These are phyloP conservation scores for Drosophila picticornis DNA, from an alignment of 2,888 invertebrate genomes.

Conservation along the genomic window DNA sequence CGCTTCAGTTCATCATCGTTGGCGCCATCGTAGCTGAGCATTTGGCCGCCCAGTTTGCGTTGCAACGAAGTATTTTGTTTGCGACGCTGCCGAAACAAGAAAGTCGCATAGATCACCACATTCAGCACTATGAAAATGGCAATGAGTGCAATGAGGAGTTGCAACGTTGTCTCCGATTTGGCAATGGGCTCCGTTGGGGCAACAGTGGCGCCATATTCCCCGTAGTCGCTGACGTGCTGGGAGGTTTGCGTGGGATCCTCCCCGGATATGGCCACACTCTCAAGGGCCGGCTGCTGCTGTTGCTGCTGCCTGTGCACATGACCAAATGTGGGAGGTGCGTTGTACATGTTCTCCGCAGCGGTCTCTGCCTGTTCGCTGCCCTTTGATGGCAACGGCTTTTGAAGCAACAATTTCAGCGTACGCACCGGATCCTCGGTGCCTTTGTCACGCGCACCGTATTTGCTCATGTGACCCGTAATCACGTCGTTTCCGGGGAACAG, in stretches of 20 bases:
- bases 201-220: slow-evolving; percentile 22
- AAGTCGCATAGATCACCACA: slow-evolving; percentile 85
- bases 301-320: slow-evolving; percentile 61
- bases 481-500: slow-evolving; percentile 74
- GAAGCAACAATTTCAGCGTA: slow-evolving; percentile 81
- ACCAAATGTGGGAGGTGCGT: slow-evolving; percentile 84
- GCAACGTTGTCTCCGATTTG: slow-evolving; percentile 88
- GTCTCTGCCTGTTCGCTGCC: slow-evolving; percentile 58
- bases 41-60: slow-evolving; percentile 83
- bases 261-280: slow-evolving; percentile 15
- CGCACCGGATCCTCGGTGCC: slow-evolving; percentile 84
- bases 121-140: slow-evolving; percentile 91
- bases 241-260: slow-evolving; percentile 38
- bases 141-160: slow-evolving; percentile 88
- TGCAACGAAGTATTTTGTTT: slow-evolving; percentile 73
- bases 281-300: slow-evolving; percentile 37
- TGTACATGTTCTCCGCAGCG: slow-evolving; percentile 84
- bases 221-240: slow-evolving; percentile 36
- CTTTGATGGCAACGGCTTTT: slow-evolving; percentile 73
- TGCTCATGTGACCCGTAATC: slow-evolving; percentile 84
- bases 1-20: slow-evolving; percentile 85
- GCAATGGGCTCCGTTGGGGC: slow-evolving; percentile 84
- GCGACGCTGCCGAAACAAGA: slow-evolving; percentile 82
- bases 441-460: slow-evolving; percentile 83
- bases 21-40: slow-evolving; percentile 83